Percentiles rank a stretch among this genome's conserved stretches.
Evolutionary conservation across 2,888 invertebrate species (phyloP).

Genomic region (Aleiodes leptofemur): DNA sequence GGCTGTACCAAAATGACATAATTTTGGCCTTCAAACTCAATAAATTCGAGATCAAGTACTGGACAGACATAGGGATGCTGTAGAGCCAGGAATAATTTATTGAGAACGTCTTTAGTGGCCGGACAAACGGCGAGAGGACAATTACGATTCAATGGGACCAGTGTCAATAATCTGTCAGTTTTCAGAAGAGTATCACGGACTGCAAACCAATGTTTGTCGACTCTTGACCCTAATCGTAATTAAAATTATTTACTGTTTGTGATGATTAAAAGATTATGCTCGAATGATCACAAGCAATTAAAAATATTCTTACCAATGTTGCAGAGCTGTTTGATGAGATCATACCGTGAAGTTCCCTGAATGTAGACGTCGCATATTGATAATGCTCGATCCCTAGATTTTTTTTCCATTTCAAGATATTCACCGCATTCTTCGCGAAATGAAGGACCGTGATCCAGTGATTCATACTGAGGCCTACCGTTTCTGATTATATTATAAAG

Average conservation of each 20-base stretch:
- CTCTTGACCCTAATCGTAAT: conserved; percentile 80
- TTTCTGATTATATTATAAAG: conserved; percentile 59
- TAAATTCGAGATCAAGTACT: conserved; percentile 89
- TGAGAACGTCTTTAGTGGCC: conserved; percentile 82
- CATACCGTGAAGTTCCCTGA: conserved; percentile 82
- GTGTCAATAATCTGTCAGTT: conserved; percentile 85
- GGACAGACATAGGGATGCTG: conserved; percentile 97
- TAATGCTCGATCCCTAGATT: conserved; percentile 81
- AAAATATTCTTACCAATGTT: conserved; percentile 80
- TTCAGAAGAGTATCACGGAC: conserved; percentile 89
- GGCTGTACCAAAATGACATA: conserved; percentile 88
- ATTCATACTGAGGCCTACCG: conserved; percentile 82
- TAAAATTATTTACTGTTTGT: conserved; percentile 1
- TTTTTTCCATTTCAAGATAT: conserved; percentile 81
- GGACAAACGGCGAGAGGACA: conserved; percentile 83
- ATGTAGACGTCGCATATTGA: conserved; percentile 82
- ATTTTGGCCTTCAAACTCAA: conserved; percentile 74
- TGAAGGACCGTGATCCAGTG: conserved; percentile 77
- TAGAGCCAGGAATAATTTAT: conserved; percentile 88
- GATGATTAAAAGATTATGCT: too few species aligned
- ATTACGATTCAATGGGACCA: conserved; percentile 81
- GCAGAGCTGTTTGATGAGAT: conserved; percentile 86
- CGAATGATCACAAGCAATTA: neutral
- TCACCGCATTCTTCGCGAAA: conserved; percentile 78
- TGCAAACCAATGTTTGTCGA: conserved; percentile 94